These are phyloP conservation scores for Arnoldichthys spilopterus DNA, from an alignment of 2,797 vertebrate genomes.

Conservation along the genomic window DNA sequence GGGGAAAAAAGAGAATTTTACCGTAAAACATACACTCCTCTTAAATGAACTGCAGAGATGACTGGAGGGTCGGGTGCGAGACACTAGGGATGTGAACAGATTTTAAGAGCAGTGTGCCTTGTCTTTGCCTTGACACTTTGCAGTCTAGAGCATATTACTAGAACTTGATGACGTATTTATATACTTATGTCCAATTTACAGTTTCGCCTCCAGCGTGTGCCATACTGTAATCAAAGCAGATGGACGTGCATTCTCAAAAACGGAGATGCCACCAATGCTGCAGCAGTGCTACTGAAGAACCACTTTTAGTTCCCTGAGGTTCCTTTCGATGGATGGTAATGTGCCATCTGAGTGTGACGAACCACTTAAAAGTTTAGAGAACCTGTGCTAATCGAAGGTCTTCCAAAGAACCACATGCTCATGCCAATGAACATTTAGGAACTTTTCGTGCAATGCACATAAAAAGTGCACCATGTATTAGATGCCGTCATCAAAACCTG, in stretches of 20 bases:
- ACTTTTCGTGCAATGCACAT: too few relatives aligned
- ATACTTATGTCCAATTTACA: background rate
- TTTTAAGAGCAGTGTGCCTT: background rate
- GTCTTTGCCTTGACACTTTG: background rate
- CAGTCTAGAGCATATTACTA: background rate
- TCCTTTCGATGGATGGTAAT: too few relatives aligned
- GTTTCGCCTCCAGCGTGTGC: background rate
- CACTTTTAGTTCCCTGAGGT: background rate
- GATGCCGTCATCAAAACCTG: too few relatives aligned
- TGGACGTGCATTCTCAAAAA: background rate
- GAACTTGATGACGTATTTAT: background rate
- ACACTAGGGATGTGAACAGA: background rate
- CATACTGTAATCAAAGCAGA: background rate
- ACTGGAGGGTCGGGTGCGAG: conserved; percentile 25
- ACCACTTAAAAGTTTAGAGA: too few relatives aligned
- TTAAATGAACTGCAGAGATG: conserved; percentile 52
- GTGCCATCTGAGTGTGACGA: too few relatives aligned
- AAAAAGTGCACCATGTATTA: too few relatives aligned
- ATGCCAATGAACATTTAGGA: too few relatives aligned
- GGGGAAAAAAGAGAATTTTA: conserved; percentile 52
- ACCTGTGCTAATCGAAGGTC: background rate
- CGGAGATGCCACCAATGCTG: background rate
- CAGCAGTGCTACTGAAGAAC: background rate
- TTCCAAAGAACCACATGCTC: too few relatives aligned
- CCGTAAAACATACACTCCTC: conserved; percentile 69